Evolutionary conservation across 2,797 vertebrate species (phyloP).

Genomic region (Enteromius radiatus): DNA sequence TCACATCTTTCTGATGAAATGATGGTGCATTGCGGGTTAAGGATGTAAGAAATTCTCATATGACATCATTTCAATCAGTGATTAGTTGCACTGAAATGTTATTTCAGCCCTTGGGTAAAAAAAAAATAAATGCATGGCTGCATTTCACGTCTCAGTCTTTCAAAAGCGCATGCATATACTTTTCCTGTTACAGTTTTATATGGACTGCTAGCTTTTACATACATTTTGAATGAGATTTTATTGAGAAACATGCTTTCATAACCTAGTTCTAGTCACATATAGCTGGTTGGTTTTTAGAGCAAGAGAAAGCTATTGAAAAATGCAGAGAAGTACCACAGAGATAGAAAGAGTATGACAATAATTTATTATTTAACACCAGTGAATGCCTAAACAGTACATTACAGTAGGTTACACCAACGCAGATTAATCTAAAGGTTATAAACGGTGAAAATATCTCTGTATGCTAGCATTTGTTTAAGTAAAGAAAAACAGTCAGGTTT

Average conservation of each 20-base stretch:
- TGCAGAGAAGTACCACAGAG: neutral
- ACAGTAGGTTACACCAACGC: neutral
- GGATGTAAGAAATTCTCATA: neutral
- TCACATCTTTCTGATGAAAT: conserved; percentile 5
- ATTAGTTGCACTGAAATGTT: conserved; percentile 33
- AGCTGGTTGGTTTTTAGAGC: neutral
- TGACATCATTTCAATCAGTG: conserved; percentile 14
- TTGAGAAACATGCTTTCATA: conserved; percentile 6
- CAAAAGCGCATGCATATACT: neutral
- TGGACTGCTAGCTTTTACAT: conserved; percentile 24
- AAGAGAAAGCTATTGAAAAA: conserved; percentile 23
- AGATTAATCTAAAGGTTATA: neutral
- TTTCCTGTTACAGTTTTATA: neutral
- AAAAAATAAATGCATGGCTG: conserved; percentile 16
- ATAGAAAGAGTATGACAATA: neutral
- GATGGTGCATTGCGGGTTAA: neutral
- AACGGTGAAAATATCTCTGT: neutral
- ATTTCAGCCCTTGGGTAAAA: conserved; percentile 13
- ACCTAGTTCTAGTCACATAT: conserved; percentile 32
- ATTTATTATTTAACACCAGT: neutral
- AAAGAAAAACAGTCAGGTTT: no score
- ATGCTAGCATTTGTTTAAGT: neutral
- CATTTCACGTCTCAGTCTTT: conserved; percentile 16
- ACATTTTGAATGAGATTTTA: conserved; percentile 29
- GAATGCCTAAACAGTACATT: neutral